Evolutionary conservation across 2,113 vertebrate species (phyloP).

Genomic region (Antechinus stuartii): DNA sequence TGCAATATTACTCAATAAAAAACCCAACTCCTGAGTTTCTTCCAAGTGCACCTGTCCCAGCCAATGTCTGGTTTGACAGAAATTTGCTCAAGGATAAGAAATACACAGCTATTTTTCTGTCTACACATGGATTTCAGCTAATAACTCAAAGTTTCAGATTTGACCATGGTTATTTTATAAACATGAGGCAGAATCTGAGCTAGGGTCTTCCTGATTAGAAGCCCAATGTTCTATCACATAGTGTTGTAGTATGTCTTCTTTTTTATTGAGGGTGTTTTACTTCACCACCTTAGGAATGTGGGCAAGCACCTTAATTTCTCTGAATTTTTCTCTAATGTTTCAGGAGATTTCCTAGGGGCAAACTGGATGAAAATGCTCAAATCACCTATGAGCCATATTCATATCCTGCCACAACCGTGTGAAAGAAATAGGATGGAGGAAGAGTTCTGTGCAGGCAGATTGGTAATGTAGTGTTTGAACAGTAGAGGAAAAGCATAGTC

Average conservation of each 20-base stretch:
- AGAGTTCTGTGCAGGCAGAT: not conserved
- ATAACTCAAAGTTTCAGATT: not conserved
- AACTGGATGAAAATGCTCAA: not conserved
- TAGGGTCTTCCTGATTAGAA: not conserved
- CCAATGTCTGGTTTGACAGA: not conserved
- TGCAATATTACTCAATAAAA: not conserved
- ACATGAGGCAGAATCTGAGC: not conserved
- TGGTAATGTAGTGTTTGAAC: not conserved
- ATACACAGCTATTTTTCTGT: not conserved
- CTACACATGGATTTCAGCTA: not conserved
- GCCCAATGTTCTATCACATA: not conserved
- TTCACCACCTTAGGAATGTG: not conserved
- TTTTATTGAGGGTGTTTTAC: not conserved
- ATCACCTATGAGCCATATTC: not conserved
- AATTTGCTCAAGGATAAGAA: not conserved
- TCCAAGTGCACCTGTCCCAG: not conserved
- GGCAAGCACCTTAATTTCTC: not conserved
- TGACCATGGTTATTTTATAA: not conserved
- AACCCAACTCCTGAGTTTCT: not conserved
- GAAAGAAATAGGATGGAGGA: not conserved
- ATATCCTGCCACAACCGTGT: not conserved
- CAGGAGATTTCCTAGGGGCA: not conserved
- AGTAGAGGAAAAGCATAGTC: not conserved
- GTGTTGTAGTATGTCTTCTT: not conserved
- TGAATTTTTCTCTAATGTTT: not conserved